Conservation (phyloP, 2,888 invertebrate genomes). For the Drosophila conformis region DNA sequence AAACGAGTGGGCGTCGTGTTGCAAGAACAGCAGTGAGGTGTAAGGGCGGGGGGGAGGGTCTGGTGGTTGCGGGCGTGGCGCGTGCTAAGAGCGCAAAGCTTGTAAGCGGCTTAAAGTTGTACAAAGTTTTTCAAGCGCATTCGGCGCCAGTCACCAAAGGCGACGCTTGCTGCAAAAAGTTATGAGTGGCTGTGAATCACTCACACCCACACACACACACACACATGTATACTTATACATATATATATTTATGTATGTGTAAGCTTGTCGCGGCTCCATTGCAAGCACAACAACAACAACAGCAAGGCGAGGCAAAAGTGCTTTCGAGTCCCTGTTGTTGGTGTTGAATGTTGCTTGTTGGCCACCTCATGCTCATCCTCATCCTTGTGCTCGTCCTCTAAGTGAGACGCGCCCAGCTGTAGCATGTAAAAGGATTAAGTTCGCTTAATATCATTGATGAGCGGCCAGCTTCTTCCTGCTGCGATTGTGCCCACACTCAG, state of each 20-base stretch:
- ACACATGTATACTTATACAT: conserved; percentile 18
- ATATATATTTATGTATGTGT: conserved; percentile 51
- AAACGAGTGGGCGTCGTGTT: conserved; percentile 11
- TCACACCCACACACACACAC: conserved; percentile 25
- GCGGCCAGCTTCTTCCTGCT: conserved; percentile 27
- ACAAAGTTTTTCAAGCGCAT: conserved; percentile 81
- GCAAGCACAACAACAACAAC: conserved; percentile 41
- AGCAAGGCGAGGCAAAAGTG: conserved; percentile 24
- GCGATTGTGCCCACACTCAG: background rate
- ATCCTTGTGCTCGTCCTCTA: background rate
- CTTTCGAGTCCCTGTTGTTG: conserved; percentile 8
- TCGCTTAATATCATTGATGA: conserved; percentile 80
- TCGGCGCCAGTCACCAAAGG: conserved; percentile 80
- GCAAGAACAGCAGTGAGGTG: background rate
- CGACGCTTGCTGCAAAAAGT: conserved; percentile 59
- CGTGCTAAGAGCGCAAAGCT: conserved; percentile 78
- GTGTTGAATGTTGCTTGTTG: conserved; percentile 9
- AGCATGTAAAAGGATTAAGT: conserved; percentile 77
- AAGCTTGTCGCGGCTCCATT: conserved; percentile 52
- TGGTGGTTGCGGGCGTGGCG: conserved; percentile 34
- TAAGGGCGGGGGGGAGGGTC: background rate
- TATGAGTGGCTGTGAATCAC: conserved; percentile 72
- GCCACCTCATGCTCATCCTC: background rate
- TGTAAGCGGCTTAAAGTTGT: conserved; percentile 81
- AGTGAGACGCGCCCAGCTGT: conserved; percentile 58